Percentiles rank a stretch among this genome's conserved stretches.
Evolutionary conservation across 2,113 vertebrate genomes (phyloP).

Genomic region (Plectropomus leopardus): DNA sequence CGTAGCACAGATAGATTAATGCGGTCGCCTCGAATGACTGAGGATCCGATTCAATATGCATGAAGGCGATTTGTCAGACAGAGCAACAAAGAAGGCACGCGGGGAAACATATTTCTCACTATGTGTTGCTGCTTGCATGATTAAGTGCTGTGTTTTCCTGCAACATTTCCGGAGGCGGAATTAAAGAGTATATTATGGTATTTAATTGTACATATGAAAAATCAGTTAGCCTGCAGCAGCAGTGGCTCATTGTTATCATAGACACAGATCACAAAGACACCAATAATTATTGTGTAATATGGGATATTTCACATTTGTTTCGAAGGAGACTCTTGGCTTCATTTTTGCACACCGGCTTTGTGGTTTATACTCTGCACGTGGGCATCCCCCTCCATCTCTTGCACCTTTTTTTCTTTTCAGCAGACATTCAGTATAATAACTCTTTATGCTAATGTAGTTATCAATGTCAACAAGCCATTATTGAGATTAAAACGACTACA

Average conservation of each 20-base stretch:
- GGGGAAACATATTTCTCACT: slow-evolving; percentile 40
- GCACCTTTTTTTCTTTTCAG: slow-evolving; percentile 16
- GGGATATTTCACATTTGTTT: background rate
- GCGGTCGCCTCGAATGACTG: slow-evolving; percentile 50
- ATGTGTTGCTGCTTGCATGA: slow-evolving; percentile 5
- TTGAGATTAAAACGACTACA: background rate
- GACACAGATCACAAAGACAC: background rate
- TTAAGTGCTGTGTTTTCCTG: background rate
- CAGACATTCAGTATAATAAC: background rate
- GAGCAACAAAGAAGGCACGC: slow-evolving; percentile 72
- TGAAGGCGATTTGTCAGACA: slow-evolving; percentile 68
- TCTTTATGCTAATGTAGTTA: too few relatives aligned
- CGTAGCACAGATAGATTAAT: slow-evolving; percentile 30
- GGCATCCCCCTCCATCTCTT: background rate
- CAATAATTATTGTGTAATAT: background rate
- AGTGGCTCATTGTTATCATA: background rate
- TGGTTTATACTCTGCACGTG: slow-evolving; percentile 51
- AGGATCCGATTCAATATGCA: slow-evolving; percentile 65
- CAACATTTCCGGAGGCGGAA: background rate
- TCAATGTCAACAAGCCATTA: background rate
- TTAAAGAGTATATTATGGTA: background rate
- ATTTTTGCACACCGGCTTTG: slow-evolving; percentile 43
- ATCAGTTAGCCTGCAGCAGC: slow-evolving; percentile 10
- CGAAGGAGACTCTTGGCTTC: background rate
- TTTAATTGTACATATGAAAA: slow-evolving; percentile 29